Conservation (phyloP, 2,113 vertebrate genomes). For the Ammodramus savannarum region DNA sequence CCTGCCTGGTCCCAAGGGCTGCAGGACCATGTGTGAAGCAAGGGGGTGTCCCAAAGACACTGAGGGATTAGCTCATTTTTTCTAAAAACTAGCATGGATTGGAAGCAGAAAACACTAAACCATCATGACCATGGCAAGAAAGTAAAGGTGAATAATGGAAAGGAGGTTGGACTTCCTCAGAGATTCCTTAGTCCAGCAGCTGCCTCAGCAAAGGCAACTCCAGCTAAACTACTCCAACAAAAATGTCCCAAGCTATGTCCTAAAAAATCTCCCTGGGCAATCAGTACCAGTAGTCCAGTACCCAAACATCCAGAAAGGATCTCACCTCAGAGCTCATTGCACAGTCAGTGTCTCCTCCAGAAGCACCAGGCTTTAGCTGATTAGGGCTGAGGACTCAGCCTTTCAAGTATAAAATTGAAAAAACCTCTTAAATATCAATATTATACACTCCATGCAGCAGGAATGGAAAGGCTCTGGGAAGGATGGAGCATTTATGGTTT, state of each 20-base stretch:
- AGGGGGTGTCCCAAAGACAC: background rate
- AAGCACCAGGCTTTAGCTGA: background rate
- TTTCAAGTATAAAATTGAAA: background rate
- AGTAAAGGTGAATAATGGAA: background rate
- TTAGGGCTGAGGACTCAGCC: background rate
- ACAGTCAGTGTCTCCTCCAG: background rate
- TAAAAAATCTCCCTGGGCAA: background rate
- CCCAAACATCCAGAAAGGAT: background rate
- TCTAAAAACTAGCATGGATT: background rate
- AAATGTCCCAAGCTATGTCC: background rate
- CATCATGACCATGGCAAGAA: background rate
- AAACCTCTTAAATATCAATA: background rate
- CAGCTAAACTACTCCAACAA: background rate
- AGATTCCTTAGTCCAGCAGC: background rate
- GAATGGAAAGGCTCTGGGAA: background rate
- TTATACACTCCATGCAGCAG: background rate
- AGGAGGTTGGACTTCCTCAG: background rate
- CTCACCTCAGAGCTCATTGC: background rate
- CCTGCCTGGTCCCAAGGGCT: background rate
- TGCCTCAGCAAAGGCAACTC: background rate
- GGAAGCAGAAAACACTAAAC: background rate
- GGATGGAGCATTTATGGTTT: background rate
- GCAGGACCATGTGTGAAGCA: background rate
- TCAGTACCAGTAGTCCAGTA: background rate
- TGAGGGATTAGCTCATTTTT: fast-evolving